Evolutionary conservation across 2,113 vertebrate species (phyloP).

Genomic region (Tiliqua scincoides): DNA sequence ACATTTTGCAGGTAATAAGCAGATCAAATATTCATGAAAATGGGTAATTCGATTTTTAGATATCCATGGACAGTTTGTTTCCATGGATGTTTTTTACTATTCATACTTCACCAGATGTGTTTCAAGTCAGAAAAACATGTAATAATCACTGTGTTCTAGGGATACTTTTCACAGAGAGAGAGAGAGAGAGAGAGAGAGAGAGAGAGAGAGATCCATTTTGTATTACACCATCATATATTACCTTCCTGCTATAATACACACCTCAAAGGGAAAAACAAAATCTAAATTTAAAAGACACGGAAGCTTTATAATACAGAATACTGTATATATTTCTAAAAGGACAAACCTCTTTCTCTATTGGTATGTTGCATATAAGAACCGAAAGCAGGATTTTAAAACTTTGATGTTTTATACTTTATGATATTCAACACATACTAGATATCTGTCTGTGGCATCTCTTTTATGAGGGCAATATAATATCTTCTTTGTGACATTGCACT

Average conservation of each 20-base stretch:
- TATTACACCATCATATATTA: background rate
- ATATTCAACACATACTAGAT: background rate
- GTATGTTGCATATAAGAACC: background rate
- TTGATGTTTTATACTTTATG: background rate
- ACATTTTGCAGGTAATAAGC: conserved; percentile 52
- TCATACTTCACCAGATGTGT: background rate
- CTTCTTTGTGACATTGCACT: background rate
- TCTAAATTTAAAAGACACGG: background rate
- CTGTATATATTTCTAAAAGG: background rate
- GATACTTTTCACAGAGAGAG: conserved; percentile 19
- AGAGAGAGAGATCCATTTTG: background rate
- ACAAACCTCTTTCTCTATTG: background rate
- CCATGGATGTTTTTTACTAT: conserved; percentile 44
- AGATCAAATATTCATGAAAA: conserved; percentile 59
- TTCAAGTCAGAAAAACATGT: conserved; percentile 3
- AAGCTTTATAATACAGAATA: background rate
- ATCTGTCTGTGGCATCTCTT: background rate
- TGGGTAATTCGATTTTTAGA: conserved; percentile 58
- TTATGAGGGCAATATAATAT: background rate
- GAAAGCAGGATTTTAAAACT: background rate
- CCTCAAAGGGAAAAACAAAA: fast-evolving
- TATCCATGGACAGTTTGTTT: conserved; percentile 35
- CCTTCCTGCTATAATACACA: background rate
- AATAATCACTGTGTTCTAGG: conserved; percentile 36
- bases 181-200: too few relatives aligned